A percentile compares a stretch with the other conserved stretches of the same genome.
These are phyloP conservation scores for Epinephelus fuscoguttatus DNA, from an alignment of 2,113 vertebrate species.

Conservation along the genomic window DNA sequence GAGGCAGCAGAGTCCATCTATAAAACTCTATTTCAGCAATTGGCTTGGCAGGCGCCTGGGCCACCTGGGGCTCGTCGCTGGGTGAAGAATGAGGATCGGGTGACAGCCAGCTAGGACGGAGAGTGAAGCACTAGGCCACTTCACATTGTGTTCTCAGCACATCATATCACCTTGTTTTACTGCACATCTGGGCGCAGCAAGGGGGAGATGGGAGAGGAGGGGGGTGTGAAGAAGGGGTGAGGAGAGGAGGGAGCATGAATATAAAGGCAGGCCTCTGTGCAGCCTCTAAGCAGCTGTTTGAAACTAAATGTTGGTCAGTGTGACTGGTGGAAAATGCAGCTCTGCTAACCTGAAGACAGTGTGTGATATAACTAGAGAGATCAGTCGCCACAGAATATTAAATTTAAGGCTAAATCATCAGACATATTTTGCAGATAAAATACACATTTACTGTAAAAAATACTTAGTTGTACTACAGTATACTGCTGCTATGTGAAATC, in stretches of 20 bases:
- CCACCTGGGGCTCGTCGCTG: slow-evolving; percentile 64
- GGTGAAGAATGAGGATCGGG: slow-evolving; percentile 56
- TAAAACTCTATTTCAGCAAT: slow-evolving; percentile 70
- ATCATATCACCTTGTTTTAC: slow-evolving; percentile 51
- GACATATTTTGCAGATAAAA: too few relatives aligned
- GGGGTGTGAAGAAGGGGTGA: slow-evolving; percentile 13
- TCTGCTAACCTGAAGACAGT: background rate
- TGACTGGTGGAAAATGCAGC: background rate
- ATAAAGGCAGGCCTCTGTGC: background rate
- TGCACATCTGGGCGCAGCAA: slow-evolving; percentile 24
- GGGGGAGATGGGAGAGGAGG: background rate
- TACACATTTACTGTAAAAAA: too few relatives aligned
- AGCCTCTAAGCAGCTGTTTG: background rate
- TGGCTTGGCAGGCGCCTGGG: slow-evolving; percentile 48
- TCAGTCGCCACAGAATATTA: too few relatives aligned
- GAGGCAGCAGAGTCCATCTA: slow-evolving; percentile 56
- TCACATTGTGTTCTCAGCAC: slow-evolving; percentile 30
- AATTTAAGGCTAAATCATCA: too few relatives aligned
- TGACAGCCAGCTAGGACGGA: slow-evolving; percentile 42
- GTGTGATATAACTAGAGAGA: background rate
- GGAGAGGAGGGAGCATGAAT: slow-evolving; percentile 5
- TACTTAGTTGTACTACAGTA: too few relatives aligned
- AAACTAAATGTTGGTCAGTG: slow-evolving; percentile 8
- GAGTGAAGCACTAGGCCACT: slow-evolving; percentile 37
- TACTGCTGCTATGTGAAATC: too few relatives aligned